These are phyloP conservation scores for Pelobates fuscus DNA, from an alignment of 2,113 vertebrate species.

Conservation along the genomic window DNA sequence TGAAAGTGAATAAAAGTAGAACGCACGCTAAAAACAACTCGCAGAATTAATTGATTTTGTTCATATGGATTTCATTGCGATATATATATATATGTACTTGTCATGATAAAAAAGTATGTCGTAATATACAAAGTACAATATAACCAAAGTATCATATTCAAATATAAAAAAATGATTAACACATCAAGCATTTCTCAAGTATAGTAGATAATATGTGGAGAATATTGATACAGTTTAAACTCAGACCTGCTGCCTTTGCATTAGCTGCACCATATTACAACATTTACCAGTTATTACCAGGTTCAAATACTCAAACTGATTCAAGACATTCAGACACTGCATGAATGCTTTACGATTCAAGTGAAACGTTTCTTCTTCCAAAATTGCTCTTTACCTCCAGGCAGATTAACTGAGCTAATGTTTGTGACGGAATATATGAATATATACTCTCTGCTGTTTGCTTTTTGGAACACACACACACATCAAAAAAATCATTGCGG, in stretches of 20 bases:
- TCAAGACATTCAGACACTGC: background rate
- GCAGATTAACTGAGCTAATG: background rate
- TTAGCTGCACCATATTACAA: slow-evolving; percentile 59
- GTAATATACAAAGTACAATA: slow-evolving; percentile 8
- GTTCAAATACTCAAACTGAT: background rate
- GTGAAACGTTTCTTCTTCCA: background rate
- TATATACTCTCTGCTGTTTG: no score
- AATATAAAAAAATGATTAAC: background rate
- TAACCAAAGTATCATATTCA: background rate
- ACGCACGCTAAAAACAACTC: slow-evolving; percentile 3
- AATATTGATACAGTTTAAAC: no score
- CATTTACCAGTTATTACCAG: background rate
- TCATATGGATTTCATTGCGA: slow-evolving; percentile 13
- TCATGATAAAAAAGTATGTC: slow-evolving; percentile 7
- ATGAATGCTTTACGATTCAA: no score
- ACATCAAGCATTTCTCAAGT: background rate
- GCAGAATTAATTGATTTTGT: background rate
- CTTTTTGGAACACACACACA: no score
- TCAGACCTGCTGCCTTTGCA: slow-evolving; percentile 68
- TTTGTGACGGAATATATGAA: background rate
- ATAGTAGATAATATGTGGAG: background rate
- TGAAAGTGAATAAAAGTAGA: background rate
- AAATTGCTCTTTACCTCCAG: background rate
- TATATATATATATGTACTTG: slow-evolving; percentile 6
- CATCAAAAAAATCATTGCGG: no score